phyloP scores from a whole-genome alignment of 1,140 invertebrate genomes.

The Adoxophyes honmai region DNA sequence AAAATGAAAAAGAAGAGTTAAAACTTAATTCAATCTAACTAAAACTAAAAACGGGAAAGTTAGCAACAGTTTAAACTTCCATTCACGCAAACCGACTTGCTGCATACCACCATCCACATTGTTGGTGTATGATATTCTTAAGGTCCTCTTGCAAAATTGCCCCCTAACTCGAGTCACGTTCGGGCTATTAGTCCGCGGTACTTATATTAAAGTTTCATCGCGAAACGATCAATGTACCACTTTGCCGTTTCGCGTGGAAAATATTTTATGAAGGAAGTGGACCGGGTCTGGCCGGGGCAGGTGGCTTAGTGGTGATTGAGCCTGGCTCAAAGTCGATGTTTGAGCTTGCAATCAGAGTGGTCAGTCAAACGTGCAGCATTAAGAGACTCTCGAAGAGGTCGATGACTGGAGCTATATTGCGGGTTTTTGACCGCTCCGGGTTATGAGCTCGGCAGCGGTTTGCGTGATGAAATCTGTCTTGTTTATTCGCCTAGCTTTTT shows the following conservation, averaged over 20 bases:
- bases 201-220: constrained; percentile 66
- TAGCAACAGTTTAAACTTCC: too few species aligned
- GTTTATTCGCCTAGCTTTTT: too few species aligned
- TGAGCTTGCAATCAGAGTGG: constrained; percentile 41
- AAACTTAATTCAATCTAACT: too few species aligned
- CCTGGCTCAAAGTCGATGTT: constrained; percentile 24
- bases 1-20: too few species aligned
- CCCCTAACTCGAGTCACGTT: constrained; percentile 60
- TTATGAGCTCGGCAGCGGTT: too few species aligned
- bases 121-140: constrained; percentile 62
- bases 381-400: constrained; percentile 34
- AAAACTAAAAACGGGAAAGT: too few species aligned
- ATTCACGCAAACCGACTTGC: constrained; percentile 5
- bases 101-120: constrained; percentile 48
- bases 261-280: constrained; percentile 53
- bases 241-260: constrained; percentile 49
- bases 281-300: constrained; percentile 34
- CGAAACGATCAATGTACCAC: constrained; percentile 56
- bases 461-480: too few species aligned
- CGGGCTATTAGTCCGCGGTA: constrained; percentile 60
- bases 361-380: constrained; percentile 34
- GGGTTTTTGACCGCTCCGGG: constrained; percentile 18
- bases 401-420: constrained; percentile 23
- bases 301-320: constrained; percentile 28
- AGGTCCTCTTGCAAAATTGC: constrained; percentile 50